Conservation (phyloP, 2,888 invertebrate species). For the Meteorus colon region DNA sequence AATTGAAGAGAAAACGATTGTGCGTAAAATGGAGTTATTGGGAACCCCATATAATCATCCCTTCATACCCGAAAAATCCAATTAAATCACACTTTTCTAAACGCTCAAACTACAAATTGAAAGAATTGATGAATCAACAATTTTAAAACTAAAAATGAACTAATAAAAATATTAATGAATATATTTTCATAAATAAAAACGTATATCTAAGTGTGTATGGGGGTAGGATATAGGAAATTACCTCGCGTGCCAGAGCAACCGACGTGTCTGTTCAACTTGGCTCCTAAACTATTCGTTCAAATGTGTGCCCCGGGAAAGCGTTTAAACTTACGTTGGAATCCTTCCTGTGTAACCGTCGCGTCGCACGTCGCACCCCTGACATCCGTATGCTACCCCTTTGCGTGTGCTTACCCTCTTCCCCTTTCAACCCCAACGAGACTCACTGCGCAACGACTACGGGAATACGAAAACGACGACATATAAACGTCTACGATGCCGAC, state of each 20-base stretch:
- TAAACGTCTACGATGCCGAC: not conserved
- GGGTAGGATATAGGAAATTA: not conserved
- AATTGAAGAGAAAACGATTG: too few species aligned
- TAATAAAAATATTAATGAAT: too few species aligned
- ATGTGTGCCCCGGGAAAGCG: slow-evolving; percentile 52
- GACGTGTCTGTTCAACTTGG: slow-evolving; percentile 53
- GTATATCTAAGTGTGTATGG: not conserved
- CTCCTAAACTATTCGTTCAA: slow-evolving; percentile 60
- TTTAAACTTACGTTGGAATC: slow-evolving; percentile 64
- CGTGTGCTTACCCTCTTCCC: not conserved
- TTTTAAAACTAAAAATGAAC: too few species aligned
- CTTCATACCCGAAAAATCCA: too few species aligned
- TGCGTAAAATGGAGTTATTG: too few species aligned
- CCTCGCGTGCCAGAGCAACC: slow-evolving; percentile 13
- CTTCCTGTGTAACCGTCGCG: slow-evolving; percentile 56
- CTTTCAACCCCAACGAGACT: not conserved
- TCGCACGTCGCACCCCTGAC: slow-evolving; percentile 33
- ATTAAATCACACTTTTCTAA: too few species aligned
- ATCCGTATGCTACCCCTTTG: not conserved
- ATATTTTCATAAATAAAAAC: not conserved
- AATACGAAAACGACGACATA: not conserved
- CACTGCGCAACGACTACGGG: not conserved
- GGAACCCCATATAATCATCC: too few species aligned
- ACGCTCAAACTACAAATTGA: too few species aligned
- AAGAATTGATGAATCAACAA: too few species aligned